Base-by-base conservation (phyloP, 2,888 invertebrate genomes). In the Lepidocyrtinus sp. region DNA sequence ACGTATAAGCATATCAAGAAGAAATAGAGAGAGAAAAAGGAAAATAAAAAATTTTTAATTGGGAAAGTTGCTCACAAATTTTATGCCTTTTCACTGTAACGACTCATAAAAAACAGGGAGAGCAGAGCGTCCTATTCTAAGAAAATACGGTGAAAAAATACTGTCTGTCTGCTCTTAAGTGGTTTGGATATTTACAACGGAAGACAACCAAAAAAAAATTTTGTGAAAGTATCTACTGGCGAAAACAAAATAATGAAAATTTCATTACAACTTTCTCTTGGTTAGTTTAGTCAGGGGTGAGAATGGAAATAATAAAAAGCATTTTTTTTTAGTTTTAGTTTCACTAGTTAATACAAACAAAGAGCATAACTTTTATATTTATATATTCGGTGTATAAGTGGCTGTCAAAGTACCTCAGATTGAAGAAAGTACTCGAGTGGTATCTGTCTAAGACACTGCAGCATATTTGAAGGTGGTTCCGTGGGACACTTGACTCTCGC, bases 391-490 rank as follows among this genome's bases (percentile, higher is more conserved):
- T 24, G 21, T 24, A 21, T 22, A 25, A 25, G 25, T 9, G 62
- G 3, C 62, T 62, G 19, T 21, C 50, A 36, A 45, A 45, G 21
- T 82, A 86, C 86, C 81, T 86, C 85, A 50, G 85, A 85, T 64
- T 85, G 83, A 12, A 86, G 78, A 74, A 85, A 86, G 72, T 82
- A 83, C 77, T 85, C 84, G 17, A 86, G 81, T 77, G 86, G 86
- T 70, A 84, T 81, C 78, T 86, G 85, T 69, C 86, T 75, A 25
- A 86, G 84, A 82, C 86, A 86, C 72, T 85, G 80, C 59, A 86
- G 81, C 85, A 86, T 86, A 65, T 81, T 82, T 65, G 84, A 84
- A 71, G 86, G 85, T 26, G 86, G 86, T 64, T 85, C 85, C 59
- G 63, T 81, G 55, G 86, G 86, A 80, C 86, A 86, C 79, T 85